Evolutionary conservation across 1,140 invertebrate species (phyloP), one percentile per base, ranked within the genome.

Genomic region (Atopsyche davidsoni): DNA sequence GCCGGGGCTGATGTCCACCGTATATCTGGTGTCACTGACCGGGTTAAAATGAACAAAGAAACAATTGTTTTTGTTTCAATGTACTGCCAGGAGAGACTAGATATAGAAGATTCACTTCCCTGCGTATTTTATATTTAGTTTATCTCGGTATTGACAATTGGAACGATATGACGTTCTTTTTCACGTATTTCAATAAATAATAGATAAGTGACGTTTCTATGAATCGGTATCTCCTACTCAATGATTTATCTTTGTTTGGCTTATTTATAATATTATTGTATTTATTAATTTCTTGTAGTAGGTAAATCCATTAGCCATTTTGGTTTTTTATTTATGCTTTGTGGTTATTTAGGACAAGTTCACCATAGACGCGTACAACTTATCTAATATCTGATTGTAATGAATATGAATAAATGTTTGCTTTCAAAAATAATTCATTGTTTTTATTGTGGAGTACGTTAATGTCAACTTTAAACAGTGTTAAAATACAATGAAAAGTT

Each of bases 41-140:
- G 32, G 44, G 53, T 55, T 55, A 55, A 51, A 50, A 55, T 55
- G 53, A 49, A 40, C 53, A 55, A 51, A 47, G 53, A 50, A 51
- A 25, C 38, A n/a, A 25, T 32, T 35, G 36, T 53, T n/a, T 17
- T 32, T 48, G 34, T 53, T 43, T 42, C 31, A 69, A 65, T 67
- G 68, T 71, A 70, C 68, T 68, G 69, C 70, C 69, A 72, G 72
- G 71, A 72, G 69, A 67, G 62, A 73, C 69, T 73, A 72, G 70
- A 73, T 72, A 66, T 60, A 58, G 51, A 59, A 46, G 63, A 60
- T 49, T 57, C 66, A 64, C 60, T 63, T 32, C 14, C 11, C n/a
- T 38, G 17, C n/a, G n/a, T n/a, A n/a, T n/a, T 68, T 70, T 69
- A 59, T 69, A 68, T 72, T 72, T 72, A 72, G 71, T 72, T 65